Conservation (phyloP, 2,113 vertebrate genomes). For the Scortum barcoo region DNA sequence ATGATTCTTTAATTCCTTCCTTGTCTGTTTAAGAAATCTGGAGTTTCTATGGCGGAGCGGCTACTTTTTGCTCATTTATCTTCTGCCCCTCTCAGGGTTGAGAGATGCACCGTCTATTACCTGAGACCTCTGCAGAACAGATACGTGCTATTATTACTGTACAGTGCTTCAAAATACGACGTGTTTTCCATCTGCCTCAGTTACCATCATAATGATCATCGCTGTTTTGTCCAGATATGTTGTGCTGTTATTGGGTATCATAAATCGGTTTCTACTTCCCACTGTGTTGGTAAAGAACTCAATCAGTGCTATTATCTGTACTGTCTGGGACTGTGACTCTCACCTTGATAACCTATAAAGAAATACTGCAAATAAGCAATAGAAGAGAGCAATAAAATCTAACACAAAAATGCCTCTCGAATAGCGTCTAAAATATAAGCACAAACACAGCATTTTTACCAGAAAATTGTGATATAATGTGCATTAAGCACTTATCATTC, state of each 20-base stretch:
- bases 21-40: conserved; percentile 6
- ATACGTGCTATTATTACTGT: background rate
- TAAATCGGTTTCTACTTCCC: background rate
- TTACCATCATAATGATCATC: background rate
- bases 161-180: background rate
- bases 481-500: background rate
- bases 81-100: background rate
- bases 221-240: conserved; percentile 9
- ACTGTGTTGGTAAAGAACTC: conserved; percentile 29
- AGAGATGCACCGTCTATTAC: background rate
- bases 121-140: background rate
- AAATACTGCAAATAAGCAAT: background rate
- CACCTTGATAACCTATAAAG: conserved; percentile 14
- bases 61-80: background rate
- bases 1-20: too few relatives aligned
- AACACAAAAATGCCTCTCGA: background rate
- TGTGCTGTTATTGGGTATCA: background rate
- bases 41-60: background rate
- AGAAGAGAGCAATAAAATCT: background rate
- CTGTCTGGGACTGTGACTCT: background rate
- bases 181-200: background rate
- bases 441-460: background rate
- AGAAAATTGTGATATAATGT: background rate
- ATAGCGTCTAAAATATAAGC: background rate
- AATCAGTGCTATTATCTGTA: conserved; percentile 14